These are phyloP conservation scores for Rhynchonycteris naso DNA, from an alignment of 2,797 vertebrate genomes.

Conservation along the genomic window DNA sequence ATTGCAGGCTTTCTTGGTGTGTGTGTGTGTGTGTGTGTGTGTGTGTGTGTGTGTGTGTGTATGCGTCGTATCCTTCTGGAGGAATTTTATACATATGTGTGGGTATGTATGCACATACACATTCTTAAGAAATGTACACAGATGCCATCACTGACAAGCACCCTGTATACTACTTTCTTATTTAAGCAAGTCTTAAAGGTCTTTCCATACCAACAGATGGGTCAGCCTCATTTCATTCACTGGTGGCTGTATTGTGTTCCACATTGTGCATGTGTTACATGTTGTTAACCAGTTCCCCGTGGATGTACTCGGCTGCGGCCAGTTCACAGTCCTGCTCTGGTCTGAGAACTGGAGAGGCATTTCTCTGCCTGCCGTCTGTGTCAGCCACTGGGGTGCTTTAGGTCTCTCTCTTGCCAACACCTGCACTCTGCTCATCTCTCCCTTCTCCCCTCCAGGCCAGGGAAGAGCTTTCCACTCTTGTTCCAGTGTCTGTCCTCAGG, in stretches of 20 bases:
- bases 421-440: too few species aligned
- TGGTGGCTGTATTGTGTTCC: background rate
- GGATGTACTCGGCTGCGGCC: background rate
- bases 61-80: background rate
- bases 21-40: background rate
- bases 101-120: background rate
- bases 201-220: background rate
- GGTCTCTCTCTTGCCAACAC: background rate
- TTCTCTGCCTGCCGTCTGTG: background rate
- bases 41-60: background rate
- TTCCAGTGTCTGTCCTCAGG: background rate
- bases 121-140: background rate
- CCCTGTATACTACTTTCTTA: background rate
- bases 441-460: background rate
- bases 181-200: background rate
- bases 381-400: background rate
- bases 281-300: background rate
- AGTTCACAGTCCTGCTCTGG: background rate
- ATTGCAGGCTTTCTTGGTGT: background rate
- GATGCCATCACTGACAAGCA: background rate
- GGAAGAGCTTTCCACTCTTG: background rate
- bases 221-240: background rate
- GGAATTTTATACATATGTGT: background rate
- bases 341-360: background rate
- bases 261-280: fast-evolving